Conservation (phyloP, 2,888 invertebrate species). For the Apotomis betuletana region DNA sequence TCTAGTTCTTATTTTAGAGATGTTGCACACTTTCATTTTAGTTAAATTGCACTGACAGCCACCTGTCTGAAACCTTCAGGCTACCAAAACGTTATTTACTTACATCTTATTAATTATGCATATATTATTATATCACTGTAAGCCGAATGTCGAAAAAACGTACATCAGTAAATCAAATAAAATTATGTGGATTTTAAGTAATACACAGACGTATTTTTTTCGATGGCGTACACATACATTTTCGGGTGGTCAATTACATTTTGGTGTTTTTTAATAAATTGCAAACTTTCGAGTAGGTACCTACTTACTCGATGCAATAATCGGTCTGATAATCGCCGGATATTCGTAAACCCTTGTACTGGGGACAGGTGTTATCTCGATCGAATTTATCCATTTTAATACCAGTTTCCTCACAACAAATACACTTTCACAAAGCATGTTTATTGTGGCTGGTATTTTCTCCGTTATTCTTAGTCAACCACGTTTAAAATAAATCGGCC, state of each 20-base stretch:
- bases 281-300: neutral
- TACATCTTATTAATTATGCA: no score
- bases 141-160: no score
- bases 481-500: neutral
- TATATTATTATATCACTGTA: no score
- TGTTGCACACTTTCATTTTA: neutral
- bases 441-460: slow-evolving; percentile 2
- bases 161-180: no score
- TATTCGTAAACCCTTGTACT: slow-evolving; percentile 17
- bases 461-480: neutral
- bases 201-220: no score
- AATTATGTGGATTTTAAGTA: no score
- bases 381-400: slow-evolving; percentile 21
- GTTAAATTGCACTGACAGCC: no score
- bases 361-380: slow-evolving; percentile 2
- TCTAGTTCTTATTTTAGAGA: slow-evolving; percentile 17
- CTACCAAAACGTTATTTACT: no score
- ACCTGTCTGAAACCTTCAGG: no score
- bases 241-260: no score
- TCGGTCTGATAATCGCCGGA: slow-evolving; percentile 10
- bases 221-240: no score
- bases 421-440: slow-evolving; percentile 16
- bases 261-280: neutral
- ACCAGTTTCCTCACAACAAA: slow-evolving; percentile 4
- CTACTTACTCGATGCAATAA: neutral